Evolutionary conservation across 35 echinoderm and acorn worm species (phyloP).

Genomic region (Ophiothrix spiculata): DNA sequence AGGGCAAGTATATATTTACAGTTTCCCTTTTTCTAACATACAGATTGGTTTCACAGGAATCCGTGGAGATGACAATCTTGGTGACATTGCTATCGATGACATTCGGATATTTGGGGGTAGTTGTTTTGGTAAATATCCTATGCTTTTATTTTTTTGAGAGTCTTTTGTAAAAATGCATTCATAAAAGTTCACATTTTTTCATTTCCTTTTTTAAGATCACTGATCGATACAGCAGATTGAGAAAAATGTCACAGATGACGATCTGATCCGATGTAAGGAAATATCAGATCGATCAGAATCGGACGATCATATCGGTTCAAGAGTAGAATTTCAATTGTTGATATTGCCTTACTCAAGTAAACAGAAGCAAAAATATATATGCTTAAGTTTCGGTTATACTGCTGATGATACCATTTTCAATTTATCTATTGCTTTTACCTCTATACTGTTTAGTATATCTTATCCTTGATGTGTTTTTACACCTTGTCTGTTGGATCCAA

Average conservation of each 20-base stretch:
- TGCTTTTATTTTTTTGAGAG: slow-evolving; percentile 40
- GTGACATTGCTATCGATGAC: slow-evolving; percentile 85
- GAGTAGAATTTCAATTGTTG: not conserved
- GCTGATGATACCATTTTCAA: too few relatives aligned
- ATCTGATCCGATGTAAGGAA: not conserved
- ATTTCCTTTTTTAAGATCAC: not conserved
- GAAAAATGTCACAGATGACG: not conserved
- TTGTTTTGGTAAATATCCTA: slow-evolving; percentile 58
- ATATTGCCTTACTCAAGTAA: not conserved
- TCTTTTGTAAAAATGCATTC: slow-evolving; percentile 36
- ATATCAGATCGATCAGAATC: not conserved
- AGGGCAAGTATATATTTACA: too few relatives aligned
- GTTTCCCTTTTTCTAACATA: slow-evolving; percentile 18
- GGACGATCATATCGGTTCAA: not conserved
- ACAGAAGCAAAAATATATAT: too few relatives aligned
- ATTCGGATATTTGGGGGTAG: slow-evolving; percentile 30
- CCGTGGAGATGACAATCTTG: slow-evolving; percentile 54
- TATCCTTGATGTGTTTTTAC: too few relatives aligned
- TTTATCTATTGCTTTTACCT: not conserved
- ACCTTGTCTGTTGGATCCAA: too few relatives aligned
- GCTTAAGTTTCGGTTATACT: too few relatives aligned
- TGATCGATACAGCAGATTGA: not conserved
- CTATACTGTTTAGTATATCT: not conserved
- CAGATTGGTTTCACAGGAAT: slow-evolving; percentile 62
- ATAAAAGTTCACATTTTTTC: not conserved